These are phyloP conservation scores for Sebastes alutus DNA, from an alignment of 2,797 vertebrate genomes.

Conservation along the genomic window DNA sequence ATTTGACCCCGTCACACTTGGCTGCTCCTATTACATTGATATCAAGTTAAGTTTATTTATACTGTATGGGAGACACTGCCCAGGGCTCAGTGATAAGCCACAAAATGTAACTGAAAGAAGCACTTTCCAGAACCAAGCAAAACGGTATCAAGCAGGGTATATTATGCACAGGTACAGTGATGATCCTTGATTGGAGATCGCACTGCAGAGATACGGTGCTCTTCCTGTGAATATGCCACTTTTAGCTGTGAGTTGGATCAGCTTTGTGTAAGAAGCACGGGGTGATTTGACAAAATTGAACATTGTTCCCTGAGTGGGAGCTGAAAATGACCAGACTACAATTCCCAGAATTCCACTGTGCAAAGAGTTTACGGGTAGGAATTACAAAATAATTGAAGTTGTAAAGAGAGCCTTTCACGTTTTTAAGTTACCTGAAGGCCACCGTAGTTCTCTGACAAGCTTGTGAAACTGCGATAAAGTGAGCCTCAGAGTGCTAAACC, in stretches of 20 bases:
- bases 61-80: background rate
- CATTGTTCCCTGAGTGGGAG: background rate
- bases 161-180: background rate
- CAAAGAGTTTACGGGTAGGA: background rate
- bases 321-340: background rate
- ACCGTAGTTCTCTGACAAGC: too few species aligned
- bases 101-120: background rate
- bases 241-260: background rate
- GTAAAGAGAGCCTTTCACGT: too few species aligned
- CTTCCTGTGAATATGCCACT: background rate
- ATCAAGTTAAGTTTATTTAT: slow-evolving; percentile 14
- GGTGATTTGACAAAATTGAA: background rate
- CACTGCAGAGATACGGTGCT: background rate
- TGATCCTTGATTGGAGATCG: background rate
- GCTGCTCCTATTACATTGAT: background rate
- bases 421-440: too few species aligned
- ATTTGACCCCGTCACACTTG: background rate
- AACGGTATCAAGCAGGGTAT: background rate
- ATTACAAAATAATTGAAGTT: background rate
- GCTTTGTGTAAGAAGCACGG: background rate
- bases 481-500: too few species aligned
- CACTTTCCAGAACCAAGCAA: background rate
- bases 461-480: too few species aligned
- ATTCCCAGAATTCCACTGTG: background rate
- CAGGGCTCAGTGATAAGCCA: background rate